A percentile compares a stretch with the other conserved stretches of the same genome.
These are phyloP conservation scores for Orthosia gothica DNA, from an alignment of 2,888 invertebrate genomes.

Conservation along the genomic window DNA sequence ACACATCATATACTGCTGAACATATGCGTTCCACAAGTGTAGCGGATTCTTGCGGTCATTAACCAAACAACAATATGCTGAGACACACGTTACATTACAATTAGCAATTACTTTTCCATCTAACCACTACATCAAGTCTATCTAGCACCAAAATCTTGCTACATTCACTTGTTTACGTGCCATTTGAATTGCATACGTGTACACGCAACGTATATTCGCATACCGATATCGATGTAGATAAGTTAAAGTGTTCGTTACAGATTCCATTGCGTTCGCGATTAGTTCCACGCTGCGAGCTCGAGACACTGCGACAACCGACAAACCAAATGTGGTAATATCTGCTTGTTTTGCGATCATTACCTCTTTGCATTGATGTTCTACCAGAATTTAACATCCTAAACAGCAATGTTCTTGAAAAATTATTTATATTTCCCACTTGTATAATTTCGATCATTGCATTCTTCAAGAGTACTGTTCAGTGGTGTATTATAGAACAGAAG, in stretches of 20 bases:
- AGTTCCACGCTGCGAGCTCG: constrained; percentile 76
- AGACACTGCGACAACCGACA: constrained; percentile 71
- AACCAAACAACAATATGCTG: neutral
- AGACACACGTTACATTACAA: neutral
- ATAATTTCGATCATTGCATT: constrained; percentile 20
- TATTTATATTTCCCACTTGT: neutral
- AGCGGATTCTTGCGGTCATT: neutral
- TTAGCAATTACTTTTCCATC: constrained; percentile 5
- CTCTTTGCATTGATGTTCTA: constrained; percentile 8
- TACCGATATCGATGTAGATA: constrained; percentile 69
- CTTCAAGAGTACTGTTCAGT: constrained; percentile 19
- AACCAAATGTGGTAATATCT: constrained; percentile 25
- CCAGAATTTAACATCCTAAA: neutral
- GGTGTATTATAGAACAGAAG: constrained; percentile 27
- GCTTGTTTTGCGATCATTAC: constrained; percentile 30
- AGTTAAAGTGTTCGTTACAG: constrained; percentile 72
- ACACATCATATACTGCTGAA: too few relatives aligned
- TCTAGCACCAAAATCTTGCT: constrained; percentile 48
- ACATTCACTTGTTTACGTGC: constrained; percentile 60
- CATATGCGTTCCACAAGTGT: too few relatives aligned
- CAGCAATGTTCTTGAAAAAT: constrained; percentile 12
- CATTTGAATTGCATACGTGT: constrained; percentile 46
- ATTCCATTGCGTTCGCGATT: constrained; percentile 79
- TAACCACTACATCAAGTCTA: constrained; percentile 24
- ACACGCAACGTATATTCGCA: constrained; percentile 58